These are phyloP conservation scores for Sepioteuthis lessoniana DNA, from an alignment of 2,888 invertebrate genomes.

Conservation along the genomic window DNA sequence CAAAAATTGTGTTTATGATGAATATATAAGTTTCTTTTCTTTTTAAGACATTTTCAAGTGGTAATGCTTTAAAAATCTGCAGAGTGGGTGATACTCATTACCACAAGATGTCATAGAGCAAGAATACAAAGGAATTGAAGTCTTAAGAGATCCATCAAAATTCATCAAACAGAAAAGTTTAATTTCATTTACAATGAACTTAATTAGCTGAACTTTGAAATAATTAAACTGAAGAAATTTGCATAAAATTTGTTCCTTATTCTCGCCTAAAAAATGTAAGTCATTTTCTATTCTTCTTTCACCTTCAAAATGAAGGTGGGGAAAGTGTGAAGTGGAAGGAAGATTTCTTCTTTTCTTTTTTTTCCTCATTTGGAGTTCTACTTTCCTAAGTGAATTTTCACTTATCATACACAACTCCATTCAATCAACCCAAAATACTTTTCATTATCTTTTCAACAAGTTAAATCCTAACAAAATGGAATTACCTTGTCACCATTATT, in stretches of 20 bases:
- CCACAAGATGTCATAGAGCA: not conserved
- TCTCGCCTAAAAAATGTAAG: not conserved
- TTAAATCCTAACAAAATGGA: conserved; percentile 7
- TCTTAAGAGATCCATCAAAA: not conserved
- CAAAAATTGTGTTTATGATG: not conserved
- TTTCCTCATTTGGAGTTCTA: not conserved
- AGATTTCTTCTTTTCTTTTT: no score
- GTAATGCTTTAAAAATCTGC: no score
- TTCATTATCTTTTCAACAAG: conserved; percentile 9
- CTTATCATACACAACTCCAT: not conserved
- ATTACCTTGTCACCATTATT: not conserved
- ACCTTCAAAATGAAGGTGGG: not conserved
- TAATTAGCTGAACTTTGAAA: not conserved
- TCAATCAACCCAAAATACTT: not conserved
- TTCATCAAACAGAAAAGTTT: not conserved
- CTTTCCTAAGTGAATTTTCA: not conserved
- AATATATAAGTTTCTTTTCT: not conserved
- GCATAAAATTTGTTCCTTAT: not conserved
- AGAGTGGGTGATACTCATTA: not conserved
- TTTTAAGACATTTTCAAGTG: not conserved
- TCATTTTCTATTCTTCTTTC: not conserved
- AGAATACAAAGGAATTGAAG: no score
- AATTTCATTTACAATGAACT: not conserved
- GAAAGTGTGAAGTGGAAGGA: not conserved
- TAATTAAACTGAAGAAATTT: not conserved